phyloP scores from a whole-genome alignment of 2,797 vertebrate species.

The Strix occidentalis region DNA sequence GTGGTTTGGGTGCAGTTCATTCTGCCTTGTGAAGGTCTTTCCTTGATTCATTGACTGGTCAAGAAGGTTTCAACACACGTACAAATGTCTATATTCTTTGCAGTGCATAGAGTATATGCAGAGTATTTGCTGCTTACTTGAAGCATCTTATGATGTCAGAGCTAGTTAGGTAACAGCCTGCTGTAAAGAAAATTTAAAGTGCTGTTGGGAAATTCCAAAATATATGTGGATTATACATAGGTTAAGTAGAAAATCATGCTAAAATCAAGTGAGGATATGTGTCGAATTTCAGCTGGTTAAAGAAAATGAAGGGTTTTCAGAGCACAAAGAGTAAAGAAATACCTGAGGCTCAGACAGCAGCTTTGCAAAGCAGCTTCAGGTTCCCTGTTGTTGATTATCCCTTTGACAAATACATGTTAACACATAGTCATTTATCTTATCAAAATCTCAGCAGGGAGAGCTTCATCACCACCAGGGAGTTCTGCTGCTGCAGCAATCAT shows the following conservation, averaged over 20 bases:
- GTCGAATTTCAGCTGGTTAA: not conserved
- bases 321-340: not conserved
- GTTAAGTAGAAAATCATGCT: conserved; percentile 4
- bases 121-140: not conserved
- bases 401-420: conserved; percentile 26
- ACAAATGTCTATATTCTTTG: not conserved
- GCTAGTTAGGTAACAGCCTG: not conserved
- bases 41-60: not conserved
- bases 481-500: not conserved
- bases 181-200: not conserved
- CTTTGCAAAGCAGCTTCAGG: not conserved
- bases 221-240: not conserved
- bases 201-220: not conserved
- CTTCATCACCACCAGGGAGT: not conserved
- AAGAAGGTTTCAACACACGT: not conserved
- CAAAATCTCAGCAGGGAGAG: conserved; percentile 48
- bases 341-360: not conserved
- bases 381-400: conserved; percentile 21
- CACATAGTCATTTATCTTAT: conserved; percentile 55
- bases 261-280: not conserved
- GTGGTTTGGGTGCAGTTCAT: not conserved
- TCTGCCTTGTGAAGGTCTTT: not conserved
- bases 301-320: conserved; percentile 4
- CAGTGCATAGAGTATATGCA: not conserved
- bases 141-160: not conserved